Conservation (phyloP, 1,140 invertebrate genomes). For the Eurosta solidaginis region DNA sequence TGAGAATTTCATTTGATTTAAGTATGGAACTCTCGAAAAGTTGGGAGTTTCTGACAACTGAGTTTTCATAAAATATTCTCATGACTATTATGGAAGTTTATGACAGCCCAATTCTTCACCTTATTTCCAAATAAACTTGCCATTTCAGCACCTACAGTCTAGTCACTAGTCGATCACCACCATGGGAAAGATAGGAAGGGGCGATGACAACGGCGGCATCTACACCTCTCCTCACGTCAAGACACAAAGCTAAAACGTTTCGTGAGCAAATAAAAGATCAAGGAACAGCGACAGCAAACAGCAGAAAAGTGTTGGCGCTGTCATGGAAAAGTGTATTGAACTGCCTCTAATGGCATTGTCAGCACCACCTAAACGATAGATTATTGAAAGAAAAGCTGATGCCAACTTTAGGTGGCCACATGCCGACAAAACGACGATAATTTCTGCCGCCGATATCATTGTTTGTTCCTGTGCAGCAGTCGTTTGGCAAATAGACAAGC, state of each 20-base stretch:
- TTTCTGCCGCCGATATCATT: background rate
- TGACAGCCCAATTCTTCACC: too few relatives aligned
- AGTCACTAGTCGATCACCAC: too few relatives aligned
- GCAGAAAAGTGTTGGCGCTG: background rate
- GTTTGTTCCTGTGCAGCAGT: conserved; percentile 15
- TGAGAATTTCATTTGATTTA: too few relatives aligned
- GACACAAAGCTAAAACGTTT: background rate
- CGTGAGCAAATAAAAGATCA: conserved; percentile 6
- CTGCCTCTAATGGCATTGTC: conserved; percentile 17
- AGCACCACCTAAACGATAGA: background rate
- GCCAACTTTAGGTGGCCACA: conserved; percentile 8
- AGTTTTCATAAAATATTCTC: too few relatives aligned
- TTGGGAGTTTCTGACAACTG: too few relatives aligned
- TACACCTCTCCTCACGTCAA: too few relatives aligned
- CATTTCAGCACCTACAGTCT: too few relatives aligned
- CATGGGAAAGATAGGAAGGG: background rate
- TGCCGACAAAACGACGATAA: too few relatives aligned
- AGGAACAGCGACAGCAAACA: background rate
- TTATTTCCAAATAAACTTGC: too few relatives aligned
- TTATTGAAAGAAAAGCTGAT: background rate
- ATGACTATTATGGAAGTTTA: too few relatives aligned
- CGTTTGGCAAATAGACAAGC: background rate
- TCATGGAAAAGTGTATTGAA: conserved; percentile 3
- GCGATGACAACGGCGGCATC: background rate
- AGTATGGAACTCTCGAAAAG: too few relatives aligned